Evolutionary conservation across 1,140 invertebrate genomes (phyloP).

Genomic region (Halesus radiatus): DNA sequence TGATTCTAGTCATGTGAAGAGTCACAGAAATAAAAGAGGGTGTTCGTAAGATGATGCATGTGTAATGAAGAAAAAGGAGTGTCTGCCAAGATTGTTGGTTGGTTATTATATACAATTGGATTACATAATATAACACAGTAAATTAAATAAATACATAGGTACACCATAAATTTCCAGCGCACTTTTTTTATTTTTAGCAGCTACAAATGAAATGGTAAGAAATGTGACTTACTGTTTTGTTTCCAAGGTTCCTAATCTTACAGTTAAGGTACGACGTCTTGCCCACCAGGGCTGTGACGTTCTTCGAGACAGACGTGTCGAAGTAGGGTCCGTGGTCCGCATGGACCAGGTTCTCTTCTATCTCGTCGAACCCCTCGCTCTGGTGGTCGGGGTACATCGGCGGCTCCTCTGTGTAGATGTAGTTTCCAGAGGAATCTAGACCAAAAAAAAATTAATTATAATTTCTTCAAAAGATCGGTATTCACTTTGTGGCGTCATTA

Average conservation of each 20-base stretch:
- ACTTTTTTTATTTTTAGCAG: not conserved
- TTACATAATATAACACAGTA: too few relatives aligned
- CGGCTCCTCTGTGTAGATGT: slow-evolving; percentile 51
- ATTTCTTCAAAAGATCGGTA: too few relatives aligned
- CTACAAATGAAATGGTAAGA: not conserved
- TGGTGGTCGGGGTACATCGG: slow-evolving; percentile 46
- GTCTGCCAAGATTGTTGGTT: too few relatives aligned
- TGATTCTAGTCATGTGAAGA: too few relatives aligned
- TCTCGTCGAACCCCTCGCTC: slow-evolving; percentile 43
- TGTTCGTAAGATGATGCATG: too few relatives aligned
- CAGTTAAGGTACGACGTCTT: slow-evolving; percentile 85
- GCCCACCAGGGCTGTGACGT: slow-evolving; percentile 85
- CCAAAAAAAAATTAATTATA: not conserved
- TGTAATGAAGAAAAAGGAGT: too few relatives aligned
- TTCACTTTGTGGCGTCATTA: too few relatives aligned
- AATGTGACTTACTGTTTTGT: slow-evolving; percentile 75
- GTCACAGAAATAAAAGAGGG: too few relatives aligned
- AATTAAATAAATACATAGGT: too few relatives aligned
- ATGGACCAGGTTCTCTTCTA: slow-evolving; percentile 52
- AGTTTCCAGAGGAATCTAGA: slow-evolving; percentile 52
- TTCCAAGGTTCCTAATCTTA: slow-evolving; percentile 83
- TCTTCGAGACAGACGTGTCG: slow-evolving; percentile 80
- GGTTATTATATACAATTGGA: too few relatives aligned
- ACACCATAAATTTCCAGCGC: too few relatives aligned
- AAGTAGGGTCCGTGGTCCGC: slow-evolving; percentile 77